Evolutionary conservation across 1,140 invertebrate species (phyloP), one percentile per base, ranked within the genome.

Genomic region (Drosophila punjabiensis): DNA sequence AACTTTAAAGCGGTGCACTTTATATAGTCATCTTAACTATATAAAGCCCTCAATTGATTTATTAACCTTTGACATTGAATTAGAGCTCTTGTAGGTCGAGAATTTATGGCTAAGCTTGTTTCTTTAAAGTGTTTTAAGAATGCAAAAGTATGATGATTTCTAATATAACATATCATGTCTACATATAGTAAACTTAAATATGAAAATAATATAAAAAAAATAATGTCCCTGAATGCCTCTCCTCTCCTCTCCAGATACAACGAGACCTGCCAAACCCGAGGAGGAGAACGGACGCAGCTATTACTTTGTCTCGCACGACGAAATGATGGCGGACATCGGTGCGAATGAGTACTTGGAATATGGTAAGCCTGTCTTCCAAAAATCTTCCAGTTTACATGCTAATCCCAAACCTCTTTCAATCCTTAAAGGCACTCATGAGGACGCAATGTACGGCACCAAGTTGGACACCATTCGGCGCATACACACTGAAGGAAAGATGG

Each of bases 261-360:
- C 99, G 79, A 96, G 99, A 94, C 96, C 97, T 78, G 97, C 98
- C 39, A 95, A 98, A 92, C 96, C 97, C 75, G 98, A 99, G 83
- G 99, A 99, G 95, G 98, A 99, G 93, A 99, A 99, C 93, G 99
- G 99, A 37, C 96, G 98, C 92, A 98, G 99, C 94, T 99, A 99
- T 94, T 99, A 98, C 94, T 99, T 99, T 94, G 98, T 99, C 16
- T 96, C 98, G 14, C 98, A 99, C 93, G 98, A 99, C 83, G 97
- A 99, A 94, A 99, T 99, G 99, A 98, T 99, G 98, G 96, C 97
- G 14, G 99, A 99, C 89, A 99, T 99, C 89, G 97, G 97, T 53
- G 98, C 97, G 53, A 99, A 99, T 94, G 98, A 99, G 94, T 99
- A 99, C 94, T 95, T 99, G 85, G 99, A 99, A 96, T 99, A 99